These are phyloP conservation scores for Caradrina clavipalpis DNA, from an alignment of 2,888 invertebrate genomes.

Conservation along the genomic window DNA sequence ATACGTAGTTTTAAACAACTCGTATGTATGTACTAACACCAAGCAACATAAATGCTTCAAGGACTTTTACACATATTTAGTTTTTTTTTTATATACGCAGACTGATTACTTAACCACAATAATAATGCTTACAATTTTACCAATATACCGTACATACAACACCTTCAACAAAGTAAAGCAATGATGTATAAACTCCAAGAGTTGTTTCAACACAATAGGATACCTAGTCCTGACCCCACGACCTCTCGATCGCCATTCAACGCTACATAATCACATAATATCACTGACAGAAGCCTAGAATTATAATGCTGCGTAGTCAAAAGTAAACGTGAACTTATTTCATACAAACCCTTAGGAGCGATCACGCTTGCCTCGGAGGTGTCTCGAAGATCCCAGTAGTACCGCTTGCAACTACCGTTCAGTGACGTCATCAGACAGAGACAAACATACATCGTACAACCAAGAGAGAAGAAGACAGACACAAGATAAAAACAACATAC, in stretches of 20 bases:
- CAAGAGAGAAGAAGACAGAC: slow-evolving; percentile 68
- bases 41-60: too few relatives aligned
- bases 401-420: slow-evolving; percentile 79
- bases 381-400: slow-evolving; percentile 68
- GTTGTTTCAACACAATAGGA: slow-evolving; percentile 42
- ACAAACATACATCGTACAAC: slow-evolving; percentile 57
- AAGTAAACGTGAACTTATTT: slow-evolving; percentile 23
- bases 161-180: slow-evolving; percentile 5
- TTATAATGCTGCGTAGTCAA: slow-evolving; percentile 18
- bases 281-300: slow-evolving; percentile 13
- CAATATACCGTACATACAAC: slow-evolving; percentile 1
- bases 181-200: slow-evolving; percentile 18
- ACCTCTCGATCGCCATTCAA: slow-evolving; percentile 53
- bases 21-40: too few relatives aligned
- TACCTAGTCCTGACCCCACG: slow-evolving; percentile 29
- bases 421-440: slow-evolving; percentile 83
- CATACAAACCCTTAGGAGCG: slow-evolving; percentile 43
- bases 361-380: slow-evolving; percentile 59
- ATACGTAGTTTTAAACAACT: too few relatives aligned
- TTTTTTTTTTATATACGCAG: too few relatives aligned
- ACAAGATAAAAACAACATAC: slow-evolving; percentile 84
- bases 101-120: too few relatives aligned
- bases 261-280: slow-evolving; percentile 34
- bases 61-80: too few relatives aligned
- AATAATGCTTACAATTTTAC: neutral